A percentile compares a stretch with the other conserved stretches of the same genome.
phyloP scores from a whole-genome alignment of 2,113 vertebrate species.

The Saguinus midas region DNA sequence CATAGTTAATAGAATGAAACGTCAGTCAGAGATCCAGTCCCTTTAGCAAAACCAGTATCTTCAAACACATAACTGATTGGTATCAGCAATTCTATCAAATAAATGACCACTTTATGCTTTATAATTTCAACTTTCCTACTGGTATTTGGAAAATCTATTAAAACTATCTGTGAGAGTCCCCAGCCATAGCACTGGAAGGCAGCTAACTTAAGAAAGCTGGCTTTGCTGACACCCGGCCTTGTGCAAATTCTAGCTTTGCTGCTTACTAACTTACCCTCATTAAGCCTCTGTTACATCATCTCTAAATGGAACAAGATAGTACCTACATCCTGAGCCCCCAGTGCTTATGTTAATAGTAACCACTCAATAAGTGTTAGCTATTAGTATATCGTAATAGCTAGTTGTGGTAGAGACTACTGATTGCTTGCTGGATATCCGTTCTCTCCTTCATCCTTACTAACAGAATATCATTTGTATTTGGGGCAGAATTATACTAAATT shows the following conservation, averaged over 20 bases:
- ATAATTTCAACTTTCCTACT: not conserved
- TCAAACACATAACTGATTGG: not conserved
- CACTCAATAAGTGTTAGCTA: not conserved
- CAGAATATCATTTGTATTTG: not conserved
- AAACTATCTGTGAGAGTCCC: not conserved
- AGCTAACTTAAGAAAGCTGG: not conserved
- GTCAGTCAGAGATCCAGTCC: not conserved
- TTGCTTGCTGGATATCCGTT: not conserved
- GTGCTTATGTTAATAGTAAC: not conserved
- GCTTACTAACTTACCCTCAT: not conserved
- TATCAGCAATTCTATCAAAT: not conserved
- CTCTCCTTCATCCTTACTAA: not conserved
- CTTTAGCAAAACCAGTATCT: not conserved
- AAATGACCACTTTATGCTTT: not conserved
- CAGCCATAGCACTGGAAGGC: not conserved
- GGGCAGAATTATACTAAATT: not conserved
- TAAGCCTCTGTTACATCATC: not conserved
- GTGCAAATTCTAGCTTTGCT: not conserved
- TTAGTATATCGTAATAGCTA: not conserved
- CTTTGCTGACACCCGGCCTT: not conserved
- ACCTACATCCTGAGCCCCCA: not conserved
- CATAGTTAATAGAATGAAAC: not conserved
- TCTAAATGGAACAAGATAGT: not conserved
- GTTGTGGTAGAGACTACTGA: not conserved
- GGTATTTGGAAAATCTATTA: not conserved